Base-by-base conservation (phyloP, 2,113 vertebrate genomes). In the Promerops cafer region DNA sequence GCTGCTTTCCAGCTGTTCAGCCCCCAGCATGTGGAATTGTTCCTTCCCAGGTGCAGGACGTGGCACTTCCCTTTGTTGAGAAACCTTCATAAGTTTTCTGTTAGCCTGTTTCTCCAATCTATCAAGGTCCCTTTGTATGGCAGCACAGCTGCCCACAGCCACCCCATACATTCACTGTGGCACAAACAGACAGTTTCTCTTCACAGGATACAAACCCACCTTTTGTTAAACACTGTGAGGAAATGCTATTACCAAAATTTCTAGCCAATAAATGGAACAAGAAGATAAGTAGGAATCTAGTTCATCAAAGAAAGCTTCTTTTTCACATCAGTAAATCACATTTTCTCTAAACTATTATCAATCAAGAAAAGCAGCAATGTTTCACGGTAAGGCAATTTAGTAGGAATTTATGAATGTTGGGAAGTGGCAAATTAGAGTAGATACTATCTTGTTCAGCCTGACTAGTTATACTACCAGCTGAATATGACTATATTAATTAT, bases 401-500 rank as follows among this genome's bases (percentile, higher is more conserved):
- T 35, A 83, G 47, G 44, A 96, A 83, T 90, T 94, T 96, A 91
- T 94, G 79, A 92, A 94, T 95, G 47, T 45, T 86, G 60, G 70
- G 44, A 95, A 92, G 76, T 88, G 60, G 75, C 44, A 96, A 74
- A 97, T 95, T 96, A 80, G 63, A 93, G 87, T 49, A 94, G 92
- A 88, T 86, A 63, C 22, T 80, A 82, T 87, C 79, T 77, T 90
- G 59, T 87, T 93, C 71, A 94, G 75, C 63, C 79, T 93, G 65
- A 87, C 77, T 94, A 64, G 87, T 79, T 91, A 89, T 89, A 87
- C 39, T 93, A 60, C 85, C 87, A 91, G 52, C 30, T 80, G 60
- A 95, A 80, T 94, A 93, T 49, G 70, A 74, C 82, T 93, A 44
- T 91, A 92, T 92, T 96, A 95, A 95, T 94, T 94, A 92, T 86